These are phyloP conservation scores for Nilaparvata lugens DNA, from an alignment of 1,140 invertebrate genomes.

Conservation along the genomic window DNA sequence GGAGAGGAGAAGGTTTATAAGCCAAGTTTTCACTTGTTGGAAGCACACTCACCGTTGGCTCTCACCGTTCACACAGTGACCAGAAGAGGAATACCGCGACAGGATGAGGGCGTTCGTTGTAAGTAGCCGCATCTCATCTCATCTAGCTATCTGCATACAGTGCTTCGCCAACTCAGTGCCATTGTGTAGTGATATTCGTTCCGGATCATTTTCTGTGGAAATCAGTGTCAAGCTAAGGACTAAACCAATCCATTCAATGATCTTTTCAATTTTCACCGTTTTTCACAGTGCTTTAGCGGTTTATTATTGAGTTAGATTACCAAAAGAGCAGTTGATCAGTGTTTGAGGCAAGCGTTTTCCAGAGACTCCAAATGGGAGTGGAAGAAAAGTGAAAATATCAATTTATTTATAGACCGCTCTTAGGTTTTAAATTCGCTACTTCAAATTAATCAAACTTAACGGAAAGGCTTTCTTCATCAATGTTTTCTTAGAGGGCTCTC, in stretches of 20 bases:
- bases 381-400: no score
- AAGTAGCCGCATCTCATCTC: neutral
- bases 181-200: neutral
- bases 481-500: no score
- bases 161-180: neutral
- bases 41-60: neutral
- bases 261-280: no score
- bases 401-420: no score
- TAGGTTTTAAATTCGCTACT: no score
- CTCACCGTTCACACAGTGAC: neutral
- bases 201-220: neutral
- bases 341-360: no score
- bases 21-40: neutral
- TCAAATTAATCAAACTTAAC: no score
- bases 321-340: no score
- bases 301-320: no score
- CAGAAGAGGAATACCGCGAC: neutral
- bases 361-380: no score
- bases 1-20: conserved; percentile 2
- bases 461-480: no score
- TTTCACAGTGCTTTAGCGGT: no score
- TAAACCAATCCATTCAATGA: neutral
- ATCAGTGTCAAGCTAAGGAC: neutral
- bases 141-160: neutral
- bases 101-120: conserved; percentile 3